A percentile compares a stretch with the other conserved stretches of the same genome.
These are phyloP conservation scores for Cephalotes varians DNA, from an alignment of 2,888 invertebrate genomes.

Conservation along the genomic window DNA sequence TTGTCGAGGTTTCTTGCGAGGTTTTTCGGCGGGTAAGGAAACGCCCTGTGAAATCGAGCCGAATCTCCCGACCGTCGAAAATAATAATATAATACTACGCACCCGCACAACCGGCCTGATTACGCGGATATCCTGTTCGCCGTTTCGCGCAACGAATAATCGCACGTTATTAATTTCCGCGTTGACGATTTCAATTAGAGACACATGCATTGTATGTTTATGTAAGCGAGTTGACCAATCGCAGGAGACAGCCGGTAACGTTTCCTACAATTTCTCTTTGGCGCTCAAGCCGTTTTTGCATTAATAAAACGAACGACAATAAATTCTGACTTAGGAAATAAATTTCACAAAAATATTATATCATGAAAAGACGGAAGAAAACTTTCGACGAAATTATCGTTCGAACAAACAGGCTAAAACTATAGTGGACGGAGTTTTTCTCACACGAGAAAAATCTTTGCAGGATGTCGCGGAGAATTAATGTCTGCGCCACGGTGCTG, in stretches of 20 bases:
- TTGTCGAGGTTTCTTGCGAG: conserved; percentile 32
- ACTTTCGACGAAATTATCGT: neutral
- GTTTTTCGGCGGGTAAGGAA: conserved; percentile 32
- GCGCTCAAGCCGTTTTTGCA: neutral
- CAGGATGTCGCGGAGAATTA: conserved; percentile 76
- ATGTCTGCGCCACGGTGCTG: conserved; percentile 64
- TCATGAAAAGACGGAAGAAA: neutral
- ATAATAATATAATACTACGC: neutral
- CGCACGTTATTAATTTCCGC: conserved; percentile 36
- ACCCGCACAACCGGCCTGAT: neutral
- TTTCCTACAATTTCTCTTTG: conserved; percentile 35
- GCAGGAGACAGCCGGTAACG: neutral
- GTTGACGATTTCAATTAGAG: conserved; percentile 9
- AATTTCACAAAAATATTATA: neutral
- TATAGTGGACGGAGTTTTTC: neutral
- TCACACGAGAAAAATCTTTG: conserved; percentile 47
- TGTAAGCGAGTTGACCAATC: conserved; percentile 26
- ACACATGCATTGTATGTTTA: conserved; percentile 25
- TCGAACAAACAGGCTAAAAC: neutral
- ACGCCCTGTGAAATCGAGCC: conserved; percentile 10
- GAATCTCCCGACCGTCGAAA: neutral
- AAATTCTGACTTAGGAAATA: neutral
- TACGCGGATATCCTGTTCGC: neutral
- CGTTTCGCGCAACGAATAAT: neutral
- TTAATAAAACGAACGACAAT: neutral